Conservation (phyloP, 2,113 vertebrate species). For the Phyllopteryx taeniolatus region DNA sequence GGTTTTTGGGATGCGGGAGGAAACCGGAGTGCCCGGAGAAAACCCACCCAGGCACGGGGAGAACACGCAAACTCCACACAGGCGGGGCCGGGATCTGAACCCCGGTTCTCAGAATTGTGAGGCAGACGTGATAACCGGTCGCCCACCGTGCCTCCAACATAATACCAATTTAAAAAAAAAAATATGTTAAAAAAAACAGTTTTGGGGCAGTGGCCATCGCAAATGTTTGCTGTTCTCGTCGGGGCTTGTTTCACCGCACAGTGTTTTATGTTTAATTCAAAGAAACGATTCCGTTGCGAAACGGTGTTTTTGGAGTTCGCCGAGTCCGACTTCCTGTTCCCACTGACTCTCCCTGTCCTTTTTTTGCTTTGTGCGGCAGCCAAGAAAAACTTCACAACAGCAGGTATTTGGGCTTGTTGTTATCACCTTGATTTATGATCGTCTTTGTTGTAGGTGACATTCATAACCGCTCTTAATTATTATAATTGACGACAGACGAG, state of each 20-base stretch:
- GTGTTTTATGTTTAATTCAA: neutral
- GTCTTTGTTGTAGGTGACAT: neutral
- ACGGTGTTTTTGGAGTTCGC: neutral
- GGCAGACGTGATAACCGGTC: too few species aligned
- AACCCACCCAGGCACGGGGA: too few species aligned
- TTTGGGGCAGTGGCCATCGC: neutral
- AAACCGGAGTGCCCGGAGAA: too few species aligned
- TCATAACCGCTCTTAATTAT: neutral
- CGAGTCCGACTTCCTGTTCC: neutral
- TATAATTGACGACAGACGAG: neutral
- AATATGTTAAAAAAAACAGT: too few species aligned
- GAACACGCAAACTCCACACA: too few species aligned
- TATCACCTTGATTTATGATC: neutral
- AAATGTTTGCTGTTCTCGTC: neutral
- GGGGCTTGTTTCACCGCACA: neutral
- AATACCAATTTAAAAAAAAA: too few species aligned
- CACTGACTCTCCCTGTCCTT: neutral
- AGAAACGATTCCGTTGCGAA: neutral
- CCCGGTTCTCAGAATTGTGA: too few species aligned
- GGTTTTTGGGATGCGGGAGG: too few species aligned
- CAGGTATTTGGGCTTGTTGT: neutral
- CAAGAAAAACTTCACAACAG: neutral
- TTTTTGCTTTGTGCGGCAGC: neutral
- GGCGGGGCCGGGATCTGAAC: too few species aligned
- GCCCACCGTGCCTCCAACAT: too few species aligned